Percentiles rank a stretch among this genome's conserved stretches.
phyloP scores from a whole-genome alignment of 2,797 vertebrate species.

The Manis javanica region DNA sequence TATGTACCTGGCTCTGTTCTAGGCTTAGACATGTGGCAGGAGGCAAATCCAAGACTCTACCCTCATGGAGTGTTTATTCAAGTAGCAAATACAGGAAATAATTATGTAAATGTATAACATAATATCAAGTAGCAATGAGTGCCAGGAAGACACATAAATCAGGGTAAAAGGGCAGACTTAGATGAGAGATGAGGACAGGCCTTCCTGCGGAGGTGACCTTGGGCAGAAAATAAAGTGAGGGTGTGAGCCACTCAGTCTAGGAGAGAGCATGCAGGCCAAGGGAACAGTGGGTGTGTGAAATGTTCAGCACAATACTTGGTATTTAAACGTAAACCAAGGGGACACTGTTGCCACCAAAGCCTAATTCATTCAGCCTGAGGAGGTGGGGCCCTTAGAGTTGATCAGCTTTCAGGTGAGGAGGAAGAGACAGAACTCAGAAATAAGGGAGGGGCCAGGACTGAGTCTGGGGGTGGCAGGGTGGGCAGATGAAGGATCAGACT shows the following conservation, averaged over 20 bases:
- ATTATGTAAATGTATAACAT: background rate
- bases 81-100: background rate
- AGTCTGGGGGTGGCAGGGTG: background rate
- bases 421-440: background rate
- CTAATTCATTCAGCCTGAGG: background rate
- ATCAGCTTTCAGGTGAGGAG: background rate
- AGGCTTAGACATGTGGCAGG: background rate
- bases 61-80: background rate
- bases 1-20: background rate
- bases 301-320: fast-evolving
- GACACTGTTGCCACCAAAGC: background rate
- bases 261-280: background rate
- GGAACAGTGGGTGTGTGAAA: fast-evolving
- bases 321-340: too few species aligned
- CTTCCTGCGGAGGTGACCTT: background rate
- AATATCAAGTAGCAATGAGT: background rate
- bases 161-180: background rate
- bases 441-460: background rate
- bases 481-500: background rate
- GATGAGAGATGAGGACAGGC: background rate
- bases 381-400: background rate
- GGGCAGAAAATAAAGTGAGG: background rate
- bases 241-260: background rate
- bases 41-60: background rate
- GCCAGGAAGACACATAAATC: background rate